phyloP scores from a whole-genome alignment of 2,113 vertebrate species.

The Promerops cafer region DNA sequence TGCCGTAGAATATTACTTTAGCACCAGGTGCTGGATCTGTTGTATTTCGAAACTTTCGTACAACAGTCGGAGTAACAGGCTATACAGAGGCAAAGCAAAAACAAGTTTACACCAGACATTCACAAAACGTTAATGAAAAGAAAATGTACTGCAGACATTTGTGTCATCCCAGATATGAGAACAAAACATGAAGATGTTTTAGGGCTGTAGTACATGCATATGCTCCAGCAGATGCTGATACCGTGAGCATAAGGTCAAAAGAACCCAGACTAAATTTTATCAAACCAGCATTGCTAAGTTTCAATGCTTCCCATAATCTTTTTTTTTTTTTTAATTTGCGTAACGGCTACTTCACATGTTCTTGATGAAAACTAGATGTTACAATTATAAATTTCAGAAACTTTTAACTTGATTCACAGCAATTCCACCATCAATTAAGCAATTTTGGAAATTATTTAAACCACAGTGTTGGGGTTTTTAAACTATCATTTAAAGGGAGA shows the following conservation, averaged over 20 bases:
- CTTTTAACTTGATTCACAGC: background rate
- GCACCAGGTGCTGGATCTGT: slow-evolving; percentile 71
- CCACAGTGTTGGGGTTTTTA: rapidly evolving
- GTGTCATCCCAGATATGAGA: background rate
- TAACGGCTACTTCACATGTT: background rate
- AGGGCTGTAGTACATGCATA: background rate
- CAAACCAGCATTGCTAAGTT: background rate
- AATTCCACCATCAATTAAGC: background rate
- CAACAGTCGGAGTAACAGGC: slow-evolving; percentile 72
- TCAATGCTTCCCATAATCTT: background rate
- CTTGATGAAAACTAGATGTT: background rate
- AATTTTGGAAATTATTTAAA: background rate
- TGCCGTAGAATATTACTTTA: slow-evolving; percentile 76
- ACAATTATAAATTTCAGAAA: background rate
- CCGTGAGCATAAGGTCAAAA: background rate
- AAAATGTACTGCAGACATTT: background rate
- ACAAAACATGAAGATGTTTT: background rate
- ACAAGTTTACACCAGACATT: background rate
- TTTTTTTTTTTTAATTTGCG: background rate
- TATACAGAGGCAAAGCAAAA: slow-evolving; percentile 49
- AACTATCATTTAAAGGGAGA: background rate
- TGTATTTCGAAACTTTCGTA: slow-evolving; percentile 75
- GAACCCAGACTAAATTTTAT: background rate
- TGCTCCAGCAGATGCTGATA: background rate
- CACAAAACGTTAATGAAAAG: background rate